Evolutionary conservation across 2,797 vertebrate genomes (phyloP), one percentile per base, ranked within the genome.

Genomic region (Schizothorax lantsangensis): DNA sequence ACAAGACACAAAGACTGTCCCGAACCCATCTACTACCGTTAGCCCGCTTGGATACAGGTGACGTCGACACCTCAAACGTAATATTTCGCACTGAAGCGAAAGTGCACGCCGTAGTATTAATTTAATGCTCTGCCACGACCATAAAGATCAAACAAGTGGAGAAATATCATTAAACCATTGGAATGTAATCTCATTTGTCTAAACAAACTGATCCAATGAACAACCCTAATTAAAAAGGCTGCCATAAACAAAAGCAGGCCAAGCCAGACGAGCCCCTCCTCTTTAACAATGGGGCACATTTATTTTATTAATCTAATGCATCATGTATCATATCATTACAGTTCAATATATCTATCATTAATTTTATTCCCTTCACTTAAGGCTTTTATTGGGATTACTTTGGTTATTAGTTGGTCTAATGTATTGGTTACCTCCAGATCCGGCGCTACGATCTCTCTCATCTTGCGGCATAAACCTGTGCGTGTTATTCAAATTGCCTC

Each of bases 401-500:
- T 97, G 96, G 97, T 98, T 99, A 99, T 99, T 98, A 99, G 98
- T 97, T 96, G 97, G 95, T 98, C 97, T 98, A 99, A 99, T 98
- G 97, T 98, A 99, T 99, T 99, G 97, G 98, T 98, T 99, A 99
- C 97, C 96, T 97, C 96, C 96, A 97, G 96, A 98, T 98, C 97
- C 97, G 95, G 91, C 95, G 96, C 96, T 96, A 96, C 97, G 97
- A 99, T 99, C 98, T 98, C 97, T 98, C 98, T 99, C 98, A 99
- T 99, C 98, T 99, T 96, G 97, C 97, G 96, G 97, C 97, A 97
- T 97, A 99, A 99, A 98, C 98, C 97, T 99, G 96, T 97, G 97
- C 97, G 95, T 99, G 98, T 99, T 99, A 99, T 99, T 99, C 98
- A 99, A 99, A 99, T 99, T 99, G 98, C 97, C 98, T 99, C 98